These are phyloP conservation scores for Cephalopholis sonnerati DNA, from an alignment of 2,113 vertebrate genomes.

Conservation along the genomic window DNA sequence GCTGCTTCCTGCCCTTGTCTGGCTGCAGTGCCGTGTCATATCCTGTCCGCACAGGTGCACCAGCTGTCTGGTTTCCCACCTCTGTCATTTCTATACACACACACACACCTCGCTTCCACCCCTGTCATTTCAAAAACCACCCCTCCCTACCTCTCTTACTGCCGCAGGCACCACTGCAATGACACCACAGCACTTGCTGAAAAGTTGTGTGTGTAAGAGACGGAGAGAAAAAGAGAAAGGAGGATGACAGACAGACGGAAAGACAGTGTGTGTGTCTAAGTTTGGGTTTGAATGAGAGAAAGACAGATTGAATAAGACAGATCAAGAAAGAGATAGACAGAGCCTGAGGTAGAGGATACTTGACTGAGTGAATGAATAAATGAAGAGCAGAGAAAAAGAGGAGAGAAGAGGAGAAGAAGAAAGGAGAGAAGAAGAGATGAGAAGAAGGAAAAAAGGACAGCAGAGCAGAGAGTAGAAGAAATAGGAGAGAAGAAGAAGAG, in stretches of 20 bases:
- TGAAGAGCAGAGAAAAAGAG: not conserved
- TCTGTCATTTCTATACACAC: slow-evolving; percentile 58
- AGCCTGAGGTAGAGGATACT: slow-evolving; percentile 27
- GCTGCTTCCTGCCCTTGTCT: slow-evolving; percentile 75
- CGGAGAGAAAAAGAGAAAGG: slow-evolving; percentile 9
- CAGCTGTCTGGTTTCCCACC: slow-evolving; percentile 69
- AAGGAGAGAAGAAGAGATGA: not conserved
- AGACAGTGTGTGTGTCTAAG: slow-evolving; percentile 13
- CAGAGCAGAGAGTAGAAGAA: not conserved
- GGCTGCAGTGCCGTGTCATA: slow-evolving; percentile 70
- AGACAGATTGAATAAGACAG: slow-evolving; percentile 38
- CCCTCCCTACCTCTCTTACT: slow-evolving; percentile 59
- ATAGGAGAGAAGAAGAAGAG: not conserved
- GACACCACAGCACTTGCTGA: slow-evolving; percentile 52
- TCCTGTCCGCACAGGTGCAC: slow-evolving; percentile 79
- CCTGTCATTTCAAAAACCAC: slow-evolving; percentile 61
- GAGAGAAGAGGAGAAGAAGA: not conserved
- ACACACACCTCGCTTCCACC: slow-evolving; percentile 46
- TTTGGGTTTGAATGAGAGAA: slow-evolving; percentile 30
- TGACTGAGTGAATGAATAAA: slow-evolving; percentile 34
- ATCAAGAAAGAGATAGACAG: slow-evolving; percentile 35
- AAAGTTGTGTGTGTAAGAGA: slow-evolving; percentile 53
- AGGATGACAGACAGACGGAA: slow-evolving; percentile 20
- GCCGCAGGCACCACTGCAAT: slow-evolving; percentile 78
- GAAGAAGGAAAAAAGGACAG: not conserved